These are phyloP conservation scores for Lasaia peninsularis DNA, from an alignment of 1,140 invertebrate genomes.

Conservation along the genomic window DNA sequence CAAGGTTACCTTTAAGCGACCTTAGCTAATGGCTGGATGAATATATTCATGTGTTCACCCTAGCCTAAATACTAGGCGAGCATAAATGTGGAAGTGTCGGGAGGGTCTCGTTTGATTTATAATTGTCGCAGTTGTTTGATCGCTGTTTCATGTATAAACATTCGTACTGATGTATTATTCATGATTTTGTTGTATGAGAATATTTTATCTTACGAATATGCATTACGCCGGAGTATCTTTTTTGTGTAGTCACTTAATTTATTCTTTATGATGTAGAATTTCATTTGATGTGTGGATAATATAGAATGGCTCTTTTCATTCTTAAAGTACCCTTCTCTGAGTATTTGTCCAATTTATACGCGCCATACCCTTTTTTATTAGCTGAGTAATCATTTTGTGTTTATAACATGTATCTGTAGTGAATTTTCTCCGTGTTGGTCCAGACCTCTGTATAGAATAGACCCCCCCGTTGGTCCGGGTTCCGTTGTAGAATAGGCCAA, in stretches of 20 bases:
- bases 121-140: conserved; percentile 20
- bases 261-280: conserved; percentile 7
- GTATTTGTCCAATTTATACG: background rate
- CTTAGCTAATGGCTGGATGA: conserved; percentile 9
- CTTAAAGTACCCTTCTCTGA: background rate
- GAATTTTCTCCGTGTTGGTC: too few species aligned
- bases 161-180: conserved; percentile 19
- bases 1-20: background rate
- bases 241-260: conserved; percentile 7
- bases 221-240: conserved; percentile 5
- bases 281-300: conserved; percentile 2
- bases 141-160: conserved; percentile 15
- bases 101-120: conserved; percentile 16
- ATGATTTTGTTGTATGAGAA: conserved; percentile 14
- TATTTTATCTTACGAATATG: conserved; percentile 11
- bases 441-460: too few species aligned
- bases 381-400: background rate
- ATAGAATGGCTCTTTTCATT: background rate
- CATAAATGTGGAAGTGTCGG: conserved; percentile 15
- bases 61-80: conserved; percentile 17
- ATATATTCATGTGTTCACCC: conserved; percentile 9
- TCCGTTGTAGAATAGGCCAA: too few species aligned
- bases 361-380: background rate
- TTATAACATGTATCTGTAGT: background rate
- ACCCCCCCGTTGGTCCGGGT: too few species aligned